Percentiles rank a stretch among this genome's conserved stretches.
Conservation (phyloP, 2,113 vertebrate species). For the Serilophus lunatus region DNA sequence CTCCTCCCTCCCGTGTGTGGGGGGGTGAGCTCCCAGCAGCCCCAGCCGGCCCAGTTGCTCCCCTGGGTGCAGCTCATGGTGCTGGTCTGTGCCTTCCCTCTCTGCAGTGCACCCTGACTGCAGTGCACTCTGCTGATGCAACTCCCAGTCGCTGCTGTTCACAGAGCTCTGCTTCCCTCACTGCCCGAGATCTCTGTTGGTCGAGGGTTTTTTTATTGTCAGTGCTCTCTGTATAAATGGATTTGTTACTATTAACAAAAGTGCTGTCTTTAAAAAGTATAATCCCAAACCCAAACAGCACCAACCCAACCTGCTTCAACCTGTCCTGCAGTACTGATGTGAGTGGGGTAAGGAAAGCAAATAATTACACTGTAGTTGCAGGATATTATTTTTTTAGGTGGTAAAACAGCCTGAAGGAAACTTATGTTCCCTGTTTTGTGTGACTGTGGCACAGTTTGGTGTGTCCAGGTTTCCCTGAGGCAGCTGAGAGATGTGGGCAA, state of each 20-base stretch:
- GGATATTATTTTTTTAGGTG: background rate
- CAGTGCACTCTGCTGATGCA: constrained; percentile 27
- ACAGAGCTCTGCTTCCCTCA: background rate
- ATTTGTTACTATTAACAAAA: background rate
- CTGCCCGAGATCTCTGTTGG: background rate
- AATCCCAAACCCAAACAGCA: background rate
- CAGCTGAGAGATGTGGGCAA: background rate
- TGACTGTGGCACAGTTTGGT: background rate
- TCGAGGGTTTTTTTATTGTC: background rate
- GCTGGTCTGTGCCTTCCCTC: background rate
- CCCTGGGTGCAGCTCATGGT: background rate
- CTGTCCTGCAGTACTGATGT: background rate
- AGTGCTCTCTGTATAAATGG: background rate
- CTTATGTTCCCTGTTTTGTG: accelerated
- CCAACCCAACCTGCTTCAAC: background rate
- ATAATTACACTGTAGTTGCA: background rate
- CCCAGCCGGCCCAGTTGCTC: background rate
- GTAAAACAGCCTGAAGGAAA: background rate
- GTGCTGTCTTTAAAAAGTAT: background rate
- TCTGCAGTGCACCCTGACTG: background rate
- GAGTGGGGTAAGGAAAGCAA: background rate
- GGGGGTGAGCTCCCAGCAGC: background rate
- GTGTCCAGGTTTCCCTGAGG: background rate
- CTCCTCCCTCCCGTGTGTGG: background rate
- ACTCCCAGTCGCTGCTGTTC: background rate